Base-by-base conservation (phyloP, 2,888 invertebrate species). In the Epistrophella euchroma region DNA sequence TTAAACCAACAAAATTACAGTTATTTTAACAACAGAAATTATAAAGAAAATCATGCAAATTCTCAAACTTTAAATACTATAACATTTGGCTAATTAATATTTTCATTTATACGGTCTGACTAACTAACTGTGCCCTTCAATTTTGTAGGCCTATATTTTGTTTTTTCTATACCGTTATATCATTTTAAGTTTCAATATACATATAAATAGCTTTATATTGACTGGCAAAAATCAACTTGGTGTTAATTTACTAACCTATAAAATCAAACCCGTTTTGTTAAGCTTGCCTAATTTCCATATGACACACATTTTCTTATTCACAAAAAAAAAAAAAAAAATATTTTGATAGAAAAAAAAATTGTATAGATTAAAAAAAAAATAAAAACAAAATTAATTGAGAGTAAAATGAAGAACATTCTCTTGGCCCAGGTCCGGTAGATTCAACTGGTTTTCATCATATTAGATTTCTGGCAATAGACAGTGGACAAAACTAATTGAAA, bases 221-320 rank as follows among this genome's bases (percentile, higher is more conserved):
- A 1, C 13, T 66, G 19, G n/a, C 64, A 64, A 66, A 66, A 66
- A 66, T 17, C 45, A 45, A 19, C n/a, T 10, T 11, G 0, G 19
- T 1, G 28, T 56, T 47, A 75, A 84, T 75, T 77, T 84, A 71
- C 50, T 62, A 47, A 43, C 47, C 66, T 68, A 50, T 15, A 64
- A 72, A 52, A 52, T 52, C 28, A 28, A 47, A 70, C 74, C 78
- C 79, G 84, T 84, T 84, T 56, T 58, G 13, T 62, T 17, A 6
- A 58, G 62, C 19, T 11, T 17, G 19, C 73, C 73, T 78, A 7
- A 78, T 84, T 84, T 79, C 62, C 84, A 84, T 84, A 71, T 84
- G 84, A 84, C 84, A 84, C 50, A 84, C 71, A 71, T 84, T 71
- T 70, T 43, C 22, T 13, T 52, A 52, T n/a, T n/a, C 19, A 47